Base-by-base conservation (phyloP, 30 jellyfish, hydroid and myxozoan genomes). In the Pseudorhiza aurosa region DNA sequence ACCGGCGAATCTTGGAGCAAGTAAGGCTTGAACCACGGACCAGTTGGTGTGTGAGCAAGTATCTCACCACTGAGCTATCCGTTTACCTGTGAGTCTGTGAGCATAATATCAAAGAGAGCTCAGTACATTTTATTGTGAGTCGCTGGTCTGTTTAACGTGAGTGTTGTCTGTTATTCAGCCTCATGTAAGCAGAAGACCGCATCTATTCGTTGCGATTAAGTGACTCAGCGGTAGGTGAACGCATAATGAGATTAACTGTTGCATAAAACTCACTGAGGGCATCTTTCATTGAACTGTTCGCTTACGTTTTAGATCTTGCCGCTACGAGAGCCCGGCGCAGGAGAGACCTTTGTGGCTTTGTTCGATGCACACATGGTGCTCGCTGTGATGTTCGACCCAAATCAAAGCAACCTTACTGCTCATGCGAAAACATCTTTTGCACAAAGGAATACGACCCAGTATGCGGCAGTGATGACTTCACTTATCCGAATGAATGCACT, bases 401-500 rank as follows among this genome's bases (percentile, higher is more conserved):
- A 8, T 55, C 94, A 25, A 75, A 82, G 71, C 89, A 55, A 65
- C 87, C 90, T 0, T 89, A 51, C 72, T 89, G 97, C 81, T 78
- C 97, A 8, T 89, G 97, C 44, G 62, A 68, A 37, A 72, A 80
- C 22, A 77, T 89, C 22, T 82, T 49, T 58, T 89, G 97, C 79
- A 72, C 97, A 30, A 81, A 75, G 60, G 92, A 81, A 78, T 89
- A 89, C 67, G 97, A 82, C 75, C 97, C 97, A 10, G 93, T 89
- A 39, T 89, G 97, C 63, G 97, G 95, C 40, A 59, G 39, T 51
- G 97, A 89, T 63, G 88, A 82, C 18, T 89, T 53, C 65, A 89
- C 97, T 4, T 89, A 89, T 57, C 97, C 97, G 4, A 89, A 82
- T 65, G 97, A 89, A 73, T 89, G 97, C 55, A 83, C 85, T 25